Evolutionary conservation across 2,797 vertebrate species (phyloP).

Genomic region (Gallirallus australis): DNA sequence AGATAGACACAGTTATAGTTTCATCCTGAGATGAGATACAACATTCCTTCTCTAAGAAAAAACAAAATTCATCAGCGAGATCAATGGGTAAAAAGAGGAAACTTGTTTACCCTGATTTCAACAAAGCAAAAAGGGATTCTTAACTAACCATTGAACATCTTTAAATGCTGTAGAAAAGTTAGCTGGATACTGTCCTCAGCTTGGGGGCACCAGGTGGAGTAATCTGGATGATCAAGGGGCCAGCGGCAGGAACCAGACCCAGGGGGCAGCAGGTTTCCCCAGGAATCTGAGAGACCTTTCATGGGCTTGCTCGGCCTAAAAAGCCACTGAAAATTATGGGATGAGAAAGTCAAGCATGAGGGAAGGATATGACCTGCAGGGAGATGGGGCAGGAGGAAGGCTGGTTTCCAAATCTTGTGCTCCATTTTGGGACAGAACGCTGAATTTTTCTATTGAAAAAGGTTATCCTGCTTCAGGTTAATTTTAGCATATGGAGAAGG

Average conservation of each 20-base stretch:
- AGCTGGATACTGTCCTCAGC: not conserved
- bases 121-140: not conserved
- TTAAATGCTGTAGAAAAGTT: not conserved
- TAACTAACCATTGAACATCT: not conserved
- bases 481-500: not conserved
- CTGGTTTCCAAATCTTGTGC: not conserved
- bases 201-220: not conserved
- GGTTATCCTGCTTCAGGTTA: not conserved
- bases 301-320: not conserved
- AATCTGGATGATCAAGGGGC: fast-evolving
- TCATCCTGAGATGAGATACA: not conserved
- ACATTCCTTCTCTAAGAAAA: not conserved
- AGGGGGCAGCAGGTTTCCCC: not conserved
- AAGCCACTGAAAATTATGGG: not conserved
- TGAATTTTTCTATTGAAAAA: not conserved
- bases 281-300: not conserved
- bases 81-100: not conserved
- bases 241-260: not conserved
- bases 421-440: not conserved
- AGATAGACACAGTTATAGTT: not conserved
- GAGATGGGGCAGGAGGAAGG: not conserved
- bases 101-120: not conserved
- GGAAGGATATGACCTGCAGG: not conserved
- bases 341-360: not conserved
- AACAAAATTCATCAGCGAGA: not conserved